Base-by-base conservation (phyloP, 2,113 vertebrate species). In the Rousettus leschenaultii region DNA sequence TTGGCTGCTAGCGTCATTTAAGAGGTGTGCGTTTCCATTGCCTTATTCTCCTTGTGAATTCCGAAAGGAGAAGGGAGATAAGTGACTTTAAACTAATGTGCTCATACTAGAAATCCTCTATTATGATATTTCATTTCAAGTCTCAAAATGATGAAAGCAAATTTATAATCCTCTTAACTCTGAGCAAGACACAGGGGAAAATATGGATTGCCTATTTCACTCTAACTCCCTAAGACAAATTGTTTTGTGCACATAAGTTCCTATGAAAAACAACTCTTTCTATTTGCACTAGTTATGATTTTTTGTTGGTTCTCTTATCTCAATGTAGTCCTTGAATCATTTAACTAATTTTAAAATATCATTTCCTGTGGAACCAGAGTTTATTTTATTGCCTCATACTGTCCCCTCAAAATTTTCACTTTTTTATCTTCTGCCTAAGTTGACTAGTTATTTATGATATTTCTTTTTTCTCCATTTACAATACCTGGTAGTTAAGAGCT, bases 141-240 rank as follows among this genome's bases (percentile, higher is more conserved):
- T 93, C 19, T 90, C 55, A 78, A 87, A 93, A 87, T 61, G 35
- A 78, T 95, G 53, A 93, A 95, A 95, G n/a, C 18, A 73, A 68
- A 93, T 66, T 83, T 66, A 68, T 91, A 97, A 93, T 91, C 87
- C 38, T 94, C 45, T 91, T 74, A 95, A 91, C 24, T 83, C 21
- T 91, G 19, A 87, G 55, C 38, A 78, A 80, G n/a, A 73, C 70
- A 86, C 73, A 79, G 65, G 33, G 43, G 79, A 8, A 55, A 97
- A 75, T 86, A 83, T 1, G 0, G 30, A 83, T 90, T 86, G 59
- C 38, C 12, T 94, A 48, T 61, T 89, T 77, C 11, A 87, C 30
- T 82, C 30, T 91, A 26, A 77, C 21, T 94, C 71, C 61, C 43
- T 70, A 61, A 77, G 28, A 78, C 68, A 90, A 93, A 73, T 73